phyloP scores from a whole-genome alignment of 2,888 invertebrate species.

The Temnothorax unifasciatus region DNA sequence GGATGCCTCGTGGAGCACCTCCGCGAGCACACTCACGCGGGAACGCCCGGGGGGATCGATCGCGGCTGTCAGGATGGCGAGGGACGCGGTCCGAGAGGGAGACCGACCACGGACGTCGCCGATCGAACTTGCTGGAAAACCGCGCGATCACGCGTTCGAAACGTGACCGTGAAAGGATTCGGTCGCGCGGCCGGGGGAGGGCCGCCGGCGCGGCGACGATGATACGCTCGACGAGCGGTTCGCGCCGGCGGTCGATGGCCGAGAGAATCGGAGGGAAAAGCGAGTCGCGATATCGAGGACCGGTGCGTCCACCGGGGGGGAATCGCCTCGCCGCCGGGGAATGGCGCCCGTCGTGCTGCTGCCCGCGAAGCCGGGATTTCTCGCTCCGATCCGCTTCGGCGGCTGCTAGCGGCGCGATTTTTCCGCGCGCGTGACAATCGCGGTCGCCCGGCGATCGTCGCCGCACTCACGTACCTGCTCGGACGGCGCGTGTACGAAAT shows the following conservation, averaged over 20 bases:
- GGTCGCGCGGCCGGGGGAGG: neutral
- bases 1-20: neutral
- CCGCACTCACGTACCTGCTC: conserved; percentile 26
- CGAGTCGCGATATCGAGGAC: conserved; percentile 21
- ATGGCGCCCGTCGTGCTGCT: conserved; percentile 68
- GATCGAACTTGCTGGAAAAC: conserved; percentile 53
- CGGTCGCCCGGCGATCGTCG: conserved; percentile 36
- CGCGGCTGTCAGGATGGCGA: neutral
- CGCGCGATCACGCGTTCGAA: conserved; percentile 58
- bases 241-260: neutral
- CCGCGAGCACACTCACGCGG: neutral
- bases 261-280: conserved; percentile 32
- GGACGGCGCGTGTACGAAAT: conserved; percentile 84
- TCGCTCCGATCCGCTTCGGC: neutral
- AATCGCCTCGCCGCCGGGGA: conserved; percentile 43
- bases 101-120: neutral
- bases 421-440: neutral
- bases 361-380: conserved; percentile 41
- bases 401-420: neutral
- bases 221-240: neutral
- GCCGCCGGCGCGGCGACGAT: neutral
- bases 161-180: conserved; percentile 59
- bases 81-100: neutral
- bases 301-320: conserved; percentile 52
- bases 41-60: neutral